Base-by-base conservation (phyloP, 1,140 invertebrate genomes). In the Ips nitidus region DNA sequence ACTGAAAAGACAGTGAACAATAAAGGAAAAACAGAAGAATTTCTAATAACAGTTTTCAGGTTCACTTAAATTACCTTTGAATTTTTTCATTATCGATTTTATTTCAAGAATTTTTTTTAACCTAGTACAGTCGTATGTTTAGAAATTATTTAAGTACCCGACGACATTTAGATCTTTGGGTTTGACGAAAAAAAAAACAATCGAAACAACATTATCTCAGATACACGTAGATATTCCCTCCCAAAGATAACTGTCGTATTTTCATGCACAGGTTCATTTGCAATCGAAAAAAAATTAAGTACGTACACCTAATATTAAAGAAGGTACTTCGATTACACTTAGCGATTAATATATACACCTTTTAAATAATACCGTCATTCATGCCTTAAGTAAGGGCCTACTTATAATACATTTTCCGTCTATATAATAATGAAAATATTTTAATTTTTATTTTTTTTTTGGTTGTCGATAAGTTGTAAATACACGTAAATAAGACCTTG, bases 391-490 rank as follows among this genome's bases (percentile, higher is more conserved):
- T 56, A 47, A 41, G 4, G n/a, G 6, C n/a, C 66, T 68, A 68
- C 57, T 40, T 68, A 68, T 68, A 45, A 59, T 68, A 68, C 66
- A 68, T 37, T 67, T 22, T 67, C 65, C 39, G 47, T 52, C 22
- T 22, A 22, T 53, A 61, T 60, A 52, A 68, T 68, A 68, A 52
- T 68, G 66, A 68, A 68, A 68, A 68, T 68, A 68, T 68, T 68
- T 68, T 65, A 43, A 53, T 60, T 62, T 62, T 37, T 52, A 40
- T 52, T 64, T 62, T 62, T 53, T 52, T 52, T 38, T 37, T 47
- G 36, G 38, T 55, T 50, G 43, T 66, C 55, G 37, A 65, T 41
- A 41, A 45, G 53, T 58, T 66, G 57, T 66, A 52, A 68, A 41
- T 68, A 60, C 58, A 68, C 42, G 8, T 52, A 61, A 68, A 68